Evolutionary conservation across 92 coral and sea anemone species (phyloP).

Genomic region (Porites lobata): DNA sequence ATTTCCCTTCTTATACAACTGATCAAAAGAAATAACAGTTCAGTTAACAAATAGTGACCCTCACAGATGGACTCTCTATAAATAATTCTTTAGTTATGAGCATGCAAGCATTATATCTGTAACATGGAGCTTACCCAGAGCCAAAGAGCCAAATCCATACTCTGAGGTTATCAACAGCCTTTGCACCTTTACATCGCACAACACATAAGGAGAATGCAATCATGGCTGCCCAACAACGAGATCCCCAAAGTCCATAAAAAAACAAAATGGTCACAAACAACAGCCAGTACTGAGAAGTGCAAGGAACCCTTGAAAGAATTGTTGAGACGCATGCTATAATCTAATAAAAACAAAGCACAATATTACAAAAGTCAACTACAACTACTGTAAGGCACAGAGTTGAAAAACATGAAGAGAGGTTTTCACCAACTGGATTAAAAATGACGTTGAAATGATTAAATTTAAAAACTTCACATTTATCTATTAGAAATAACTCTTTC

Average conservation of each 20-base stretch:
- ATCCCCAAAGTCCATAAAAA: slow-evolving; percentile 63
- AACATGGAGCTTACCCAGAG: slow-evolving; percentile 74
- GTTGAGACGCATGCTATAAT: background rate
- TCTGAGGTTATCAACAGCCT: slow-evolving; percentile 44
- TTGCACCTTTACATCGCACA: slow-evolving; percentile 72
- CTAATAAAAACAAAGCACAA: background rate
- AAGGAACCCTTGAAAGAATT: background rate
- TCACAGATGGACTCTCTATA: too few species aligned
- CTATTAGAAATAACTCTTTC: background rate
- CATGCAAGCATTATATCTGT: background rate
- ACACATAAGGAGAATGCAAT: slow-evolving; percentile 81
- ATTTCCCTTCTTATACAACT: too few species aligned
- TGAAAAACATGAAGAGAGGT: background rate
- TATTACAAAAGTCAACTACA: too few species aligned
- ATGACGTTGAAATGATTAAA: background rate
- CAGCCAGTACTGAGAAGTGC: slow-evolving; percentile 40
- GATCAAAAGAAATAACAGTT: too few species aligned
- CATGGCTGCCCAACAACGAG: slow-evolving; percentile 89
- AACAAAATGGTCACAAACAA: slow-evolving; percentile 37
- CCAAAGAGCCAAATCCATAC: slow-evolving; percentile 72
- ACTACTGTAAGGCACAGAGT: too few species aligned
- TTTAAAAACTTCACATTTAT: background rate
- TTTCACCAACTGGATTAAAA: background rate
- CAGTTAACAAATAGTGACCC: too few species aligned
- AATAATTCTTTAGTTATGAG: too few species aligned